phyloP scores from a whole-genome alignment of 2,797 vertebrate genomes.

The Scarus forsteni region DNA sequence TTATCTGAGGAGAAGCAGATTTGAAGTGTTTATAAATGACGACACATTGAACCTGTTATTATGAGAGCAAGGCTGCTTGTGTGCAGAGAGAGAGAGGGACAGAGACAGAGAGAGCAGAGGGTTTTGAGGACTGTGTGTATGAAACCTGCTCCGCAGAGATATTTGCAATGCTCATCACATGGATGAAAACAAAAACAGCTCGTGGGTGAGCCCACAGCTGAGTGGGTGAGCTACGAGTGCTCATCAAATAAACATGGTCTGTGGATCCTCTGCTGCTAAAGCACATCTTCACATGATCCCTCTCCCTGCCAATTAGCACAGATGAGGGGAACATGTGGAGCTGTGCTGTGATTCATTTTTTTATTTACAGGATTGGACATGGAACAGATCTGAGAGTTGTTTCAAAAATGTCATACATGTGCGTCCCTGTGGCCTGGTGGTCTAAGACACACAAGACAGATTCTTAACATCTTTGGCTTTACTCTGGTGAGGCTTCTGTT shows the following conservation, averaged over 20 bases:
- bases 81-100: background rate
- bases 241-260: conserved; percentile 77
- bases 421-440: conserved; percentile 17
- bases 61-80: conserved; percentile 18
- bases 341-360: conserved; percentile 61
- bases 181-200: conserved; percentile 70
- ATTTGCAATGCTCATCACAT: conserved; percentile 62
- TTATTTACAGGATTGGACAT: conserved; percentile 59
- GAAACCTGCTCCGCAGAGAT: conserved; percentile 59
- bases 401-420: conserved; percentile 20
- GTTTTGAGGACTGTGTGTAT: conserved; percentile 33
- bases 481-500: conserved; percentile 12
- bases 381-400: conserved; percentile 51
- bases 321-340: conserved; percentile 74
- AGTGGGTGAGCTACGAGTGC: conserved; percentile 76
- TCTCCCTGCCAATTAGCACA: conserved; percentile 67
- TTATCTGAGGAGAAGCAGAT: conserved; percentile 63
- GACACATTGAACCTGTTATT: conserved; percentile 1
- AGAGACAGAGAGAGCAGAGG: conserved; percentile 1
- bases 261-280: conserved; percentile 65
- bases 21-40: conserved; percentile 17
- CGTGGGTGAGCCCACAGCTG: conserved; percentile 70
- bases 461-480: conserved; percentile 13
- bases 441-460: background rate
- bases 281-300: conserved; percentile 73